A percentile compares a stretch with the other conserved stretches of the same genome.
phyloP scores from a whole-genome alignment of 1,140 invertebrate genomes.

The Bombyx mandarina region DNA sequence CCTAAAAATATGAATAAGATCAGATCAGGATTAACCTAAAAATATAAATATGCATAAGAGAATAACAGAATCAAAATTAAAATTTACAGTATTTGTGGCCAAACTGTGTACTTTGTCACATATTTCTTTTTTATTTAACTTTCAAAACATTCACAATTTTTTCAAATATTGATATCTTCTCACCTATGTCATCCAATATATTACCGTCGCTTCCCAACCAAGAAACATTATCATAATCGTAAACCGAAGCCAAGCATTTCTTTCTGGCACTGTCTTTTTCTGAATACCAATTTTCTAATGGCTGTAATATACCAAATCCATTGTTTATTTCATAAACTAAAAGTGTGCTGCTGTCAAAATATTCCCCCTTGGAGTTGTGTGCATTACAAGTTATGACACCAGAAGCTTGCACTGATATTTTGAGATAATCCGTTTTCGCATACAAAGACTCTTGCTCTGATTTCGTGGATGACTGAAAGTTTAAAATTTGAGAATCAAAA shows the following conservation, averaged over 20 bases:
- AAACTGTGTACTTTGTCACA: not conserved
- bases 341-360: slow-evolving; percentile 12
- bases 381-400: slow-evolving; percentile 44
- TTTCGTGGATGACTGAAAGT: slow-evolving; percentile 18
- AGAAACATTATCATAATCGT: slow-evolving; percentile 35
- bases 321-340: slow-evolving; percentile 37
- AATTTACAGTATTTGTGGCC: too few relatives aligned
- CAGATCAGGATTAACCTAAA: too few relatives aligned
- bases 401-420: slow-evolving; percentile 21
- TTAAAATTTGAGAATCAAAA: slow-evolving; percentile 2
- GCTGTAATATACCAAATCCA: slow-evolving; percentile 42
- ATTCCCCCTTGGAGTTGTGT: slow-evolving; percentile 9
- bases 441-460: slow-evolving; percentile 16
- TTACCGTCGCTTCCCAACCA: slow-evolving; percentile 29
- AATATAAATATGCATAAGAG: too few relatives aligned
- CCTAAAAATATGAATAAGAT: too few relatives aligned
- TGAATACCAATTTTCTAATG: slow-evolving; percentile 30
- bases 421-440: slow-evolving; percentile 24
- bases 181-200: slow-evolving; percentile 20
- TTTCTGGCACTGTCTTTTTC: slow-evolving; percentile 32
- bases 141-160: not conserved
- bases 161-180: slow-evolving; percentile 1
- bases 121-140: not conserved
- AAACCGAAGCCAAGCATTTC: slow-evolving; percentile 45
- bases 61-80: too few relatives aligned